phyloP scores from a whole-genome alignment of 1,140 invertebrate genomes.

The Piezodorus guildinii region DNA sequence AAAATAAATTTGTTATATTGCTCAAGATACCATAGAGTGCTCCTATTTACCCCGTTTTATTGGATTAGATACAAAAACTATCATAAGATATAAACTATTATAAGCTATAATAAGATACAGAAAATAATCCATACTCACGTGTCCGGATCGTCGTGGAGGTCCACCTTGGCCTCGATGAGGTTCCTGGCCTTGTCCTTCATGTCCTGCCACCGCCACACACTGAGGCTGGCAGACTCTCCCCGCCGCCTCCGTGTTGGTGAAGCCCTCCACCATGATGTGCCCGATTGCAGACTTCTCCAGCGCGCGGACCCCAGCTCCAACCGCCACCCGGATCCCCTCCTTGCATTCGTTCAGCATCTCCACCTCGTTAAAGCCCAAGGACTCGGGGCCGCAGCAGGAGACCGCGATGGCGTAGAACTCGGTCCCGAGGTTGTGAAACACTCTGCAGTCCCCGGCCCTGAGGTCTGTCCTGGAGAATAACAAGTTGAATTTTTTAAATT shows the following conservation, averaged over 20 bases:
- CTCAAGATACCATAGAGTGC: too few relatives aligned
- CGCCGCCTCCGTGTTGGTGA: conserved; percentile 57
- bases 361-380: conserved; percentile 33
- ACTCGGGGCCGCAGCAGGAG: conserved; percentile 37
- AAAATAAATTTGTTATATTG: too few relatives aligned
- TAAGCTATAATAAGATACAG: too few relatives aligned
- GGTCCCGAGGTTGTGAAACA: conserved; percentile 17
- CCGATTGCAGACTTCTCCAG: conserved; percentile 45
- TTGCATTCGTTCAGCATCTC: conserved; percentile 38
- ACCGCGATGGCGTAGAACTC: conserved; percentile 33
- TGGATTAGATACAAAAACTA: too few relatives aligned
- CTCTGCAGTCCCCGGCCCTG: background rate
- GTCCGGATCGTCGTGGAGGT: conserved; percentile 32
- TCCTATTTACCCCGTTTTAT: too few relatives aligned
- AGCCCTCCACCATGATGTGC: conserved; percentile 46
- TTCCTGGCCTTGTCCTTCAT: conserved; percentile 46
- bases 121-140: conserved; percentile 18
- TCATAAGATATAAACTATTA: too few relatives aligned
- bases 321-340: conserved; percentile 38
- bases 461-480: background rate
- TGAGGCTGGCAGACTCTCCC: conserved; percentile 58
- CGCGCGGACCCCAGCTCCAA: conserved; percentile 35
- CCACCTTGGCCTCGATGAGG: conserved; percentile 21
- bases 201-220: conserved; percentile 52
- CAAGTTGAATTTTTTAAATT: too few relatives aligned